Base-by-base conservation (phyloP, 2,797 vertebrate genomes). In the Streptopelia turtur region DNA sequence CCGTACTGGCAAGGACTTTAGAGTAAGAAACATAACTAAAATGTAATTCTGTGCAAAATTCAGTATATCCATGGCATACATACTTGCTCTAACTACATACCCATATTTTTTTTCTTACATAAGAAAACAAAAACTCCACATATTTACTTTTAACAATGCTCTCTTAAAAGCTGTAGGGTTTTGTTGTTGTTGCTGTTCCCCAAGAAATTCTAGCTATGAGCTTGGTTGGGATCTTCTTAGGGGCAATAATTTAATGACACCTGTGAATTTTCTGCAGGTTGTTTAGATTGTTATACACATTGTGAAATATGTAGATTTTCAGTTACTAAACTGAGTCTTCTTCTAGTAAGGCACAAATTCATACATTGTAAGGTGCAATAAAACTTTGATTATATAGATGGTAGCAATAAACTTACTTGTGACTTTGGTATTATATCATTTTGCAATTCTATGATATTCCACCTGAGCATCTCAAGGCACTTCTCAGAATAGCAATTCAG, bases 321-420 rank as follows among this genome's bases (percentile, higher is more conserved):
- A 75, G 43, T 45, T 74, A n/a, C 31, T 68, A 63, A 88, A 33
- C 8, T 13, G 22, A 60, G 63, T 43, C 11, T 2, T 76, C 11
- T 77, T 83, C 53, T 59, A 56, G 18, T 28, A 63, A 82, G 18
- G 33, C 37, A 45, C 4, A 39, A 23, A 4, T n/a, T 45, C 11
- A 25, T 66, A 41, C 3, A 1, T 12, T 47, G 3, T 35, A 81
- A 66, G 22, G 49, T 55, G 12, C 11, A 65, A 43, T 41, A 86
- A 83, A 81, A 87, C 23, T 57, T 13, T 23, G 21, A 65, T 61
- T 41, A 78, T 52, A 63, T 8, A 83, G n/a, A 82, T 76, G 22
- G 13, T n/a, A 79, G 30, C 11, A 92, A 87, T 77, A 92, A 92
- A 55, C n/a, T 47, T 65, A 64, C 61, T 89, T 93, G 69, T 89